These are phyloP conservation scores for Dusona sp. DNA, from an alignment of 2,888 invertebrate species.

Conservation along the genomic window DNA sequence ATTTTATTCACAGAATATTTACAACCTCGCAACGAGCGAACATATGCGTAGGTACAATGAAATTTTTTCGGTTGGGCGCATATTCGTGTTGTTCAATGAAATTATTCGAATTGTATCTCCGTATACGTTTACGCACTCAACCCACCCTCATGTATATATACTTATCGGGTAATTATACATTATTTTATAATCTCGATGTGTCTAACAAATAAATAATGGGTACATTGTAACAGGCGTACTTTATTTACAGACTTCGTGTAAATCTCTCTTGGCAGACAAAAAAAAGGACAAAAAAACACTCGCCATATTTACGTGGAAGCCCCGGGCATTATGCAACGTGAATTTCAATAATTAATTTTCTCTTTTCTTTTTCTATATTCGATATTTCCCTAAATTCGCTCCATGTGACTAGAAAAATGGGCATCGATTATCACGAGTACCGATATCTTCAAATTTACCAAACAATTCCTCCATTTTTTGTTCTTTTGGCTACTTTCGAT, in stretches of 20 bases:
- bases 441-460: constrained; percentile 79
- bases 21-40: constrained; percentile 66
- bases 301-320: background rate
- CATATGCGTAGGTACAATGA: constrained; percentile 51
- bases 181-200: constrained; percentile 65
- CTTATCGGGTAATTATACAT: constrained; percentile 62
- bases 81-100: background rate
- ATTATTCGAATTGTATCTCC: background rate
- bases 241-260: constrained; percentile 66
- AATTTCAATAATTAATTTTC: constrained; percentile 3
- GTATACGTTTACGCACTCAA: constrained; percentile 1
- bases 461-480: constrained; percentile 71
- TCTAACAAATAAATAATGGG: constrained; percentile 71
- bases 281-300: background rate
- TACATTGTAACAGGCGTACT: constrained; percentile 63
- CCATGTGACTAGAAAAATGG: constrained; percentile 81
- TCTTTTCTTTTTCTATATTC: constrained; percentile 34
- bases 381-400: constrained; percentile 72
- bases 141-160: constrained; percentile 53
- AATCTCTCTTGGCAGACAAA: background rate
- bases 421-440: constrained; percentile 65
- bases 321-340: constrained; percentile 7
- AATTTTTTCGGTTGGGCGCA: constrained; percentile 1
- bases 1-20: constrained; percentile 76
- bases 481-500: constrained; percentile 31